Conservation (phyloP, 2,888 invertebrate species). For the Macrophya annulata region DNA sequence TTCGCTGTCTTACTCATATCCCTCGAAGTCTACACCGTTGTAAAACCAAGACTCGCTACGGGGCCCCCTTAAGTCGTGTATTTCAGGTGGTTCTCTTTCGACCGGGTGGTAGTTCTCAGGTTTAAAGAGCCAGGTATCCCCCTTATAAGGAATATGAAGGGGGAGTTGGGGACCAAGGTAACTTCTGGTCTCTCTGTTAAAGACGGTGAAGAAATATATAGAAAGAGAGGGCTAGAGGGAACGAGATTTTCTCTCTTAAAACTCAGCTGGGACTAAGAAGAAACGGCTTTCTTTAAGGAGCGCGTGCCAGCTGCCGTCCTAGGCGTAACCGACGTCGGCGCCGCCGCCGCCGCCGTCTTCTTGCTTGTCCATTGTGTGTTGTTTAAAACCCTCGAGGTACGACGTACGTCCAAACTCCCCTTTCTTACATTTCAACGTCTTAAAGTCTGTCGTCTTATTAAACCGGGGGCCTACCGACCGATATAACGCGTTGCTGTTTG, state of each 20-base stretch:
- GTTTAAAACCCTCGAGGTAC: constrained; percentile 56
- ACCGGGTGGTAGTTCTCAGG: constrained; percentile 58
- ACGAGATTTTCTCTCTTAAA: constrained; percentile 55
- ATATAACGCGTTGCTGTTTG: not conserved
- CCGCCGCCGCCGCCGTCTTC: constrained; percentile 70
- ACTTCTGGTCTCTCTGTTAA: not conserved
- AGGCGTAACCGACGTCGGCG: constrained; percentile 78
- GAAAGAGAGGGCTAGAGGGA: not conserved
- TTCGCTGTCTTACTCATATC: not conserved
- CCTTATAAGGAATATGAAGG: constrained; percentile 60
- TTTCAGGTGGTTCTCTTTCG: constrained; percentile 52
- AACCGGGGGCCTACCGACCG: not conserved
- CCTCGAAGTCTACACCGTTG: constrained; percentile 61
- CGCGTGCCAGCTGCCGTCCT: constrained; percentile 79
- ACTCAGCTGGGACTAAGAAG: constrained; percentile 27
- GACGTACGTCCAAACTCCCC: not conserved
- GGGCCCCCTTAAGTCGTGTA: constrained; percentile 69
- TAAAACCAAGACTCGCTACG: constrained; percentile 67
- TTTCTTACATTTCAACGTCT: constrained; percentile 68
- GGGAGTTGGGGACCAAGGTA: constrained; percentile 5
- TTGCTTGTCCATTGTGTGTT: constrained; percentile 72
- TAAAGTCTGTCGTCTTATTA: constrained; percentile 61
- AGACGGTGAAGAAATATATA: not conserved
- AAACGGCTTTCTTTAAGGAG: constrained; percentile 61
- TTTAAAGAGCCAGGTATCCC: constrained; percentile 78